Base-by-base conservation (phyloP, 2,888 invertebrate species). In the Dione juno region DNA sequence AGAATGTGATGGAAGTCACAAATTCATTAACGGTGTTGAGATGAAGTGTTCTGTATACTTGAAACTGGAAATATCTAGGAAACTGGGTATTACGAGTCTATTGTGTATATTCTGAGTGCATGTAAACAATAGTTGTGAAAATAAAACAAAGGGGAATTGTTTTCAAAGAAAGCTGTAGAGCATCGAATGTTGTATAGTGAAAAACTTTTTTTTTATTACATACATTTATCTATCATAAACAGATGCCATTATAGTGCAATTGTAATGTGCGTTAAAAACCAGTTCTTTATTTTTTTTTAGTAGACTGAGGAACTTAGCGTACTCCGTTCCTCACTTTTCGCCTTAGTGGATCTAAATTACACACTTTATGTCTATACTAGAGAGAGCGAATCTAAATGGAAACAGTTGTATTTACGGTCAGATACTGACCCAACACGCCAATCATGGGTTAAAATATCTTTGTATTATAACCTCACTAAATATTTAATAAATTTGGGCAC, bases 41-140 rank as follows among this genome's bases (percentile, higher is more conserved):
- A 16, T 37, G 14, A 54, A 54, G 37, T 54, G 37, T 37, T 37
- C n/a, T 16, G 1, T 54, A 54, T 37, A 16, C 54, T 35, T 37
- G 54, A 37, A 35, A 54, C 37, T 54, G 35, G 11, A 54, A 37
- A 37, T 35, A 35, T 54, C 37, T 54, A 54, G n/a, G 10, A n/a
- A 37, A 54, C 54, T 37, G 35, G 3, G 37, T n/a, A 54, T 54
- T 37, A 54, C 37, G 54, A n/a, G 16, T 1, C 37, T n/a, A 54
- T 54, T 37, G 54, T 54, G 54, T 10, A 37, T 54, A 10, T 53
- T 53, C 14, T 14, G 53, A 53, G 35, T 35, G 0, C 53, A 35
- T 16, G 37, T 37, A 37, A 54, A 54, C 54, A 54, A 54, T 54
- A 54, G 54, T 54, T n/a, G 37, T 54, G 1, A 16, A 37, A 54